Base-by-base conservation (phyloP, 2,888 invertebrate genomes). In the Diachrysia chrysitis region DNA sequence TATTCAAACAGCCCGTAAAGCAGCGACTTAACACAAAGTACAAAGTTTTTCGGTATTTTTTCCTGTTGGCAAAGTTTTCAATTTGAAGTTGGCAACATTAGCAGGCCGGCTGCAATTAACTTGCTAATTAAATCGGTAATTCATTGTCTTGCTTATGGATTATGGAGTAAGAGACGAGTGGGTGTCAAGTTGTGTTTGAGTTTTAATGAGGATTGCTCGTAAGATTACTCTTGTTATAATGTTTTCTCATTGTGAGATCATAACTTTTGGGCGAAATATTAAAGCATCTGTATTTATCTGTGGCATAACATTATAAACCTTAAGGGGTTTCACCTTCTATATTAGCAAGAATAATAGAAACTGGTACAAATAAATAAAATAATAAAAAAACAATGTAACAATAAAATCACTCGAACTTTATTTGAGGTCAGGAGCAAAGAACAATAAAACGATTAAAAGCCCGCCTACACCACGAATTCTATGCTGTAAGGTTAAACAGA, bases 31-130 rank as follows among this genome's bases (percentile, higher is more conserved):
- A 71, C 80, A 78, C 69, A 56, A 35, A 75, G 67, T 65, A 66
- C 32, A 66, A 79, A 81, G 71, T 73, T 82, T 77, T 82, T 68
- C 46, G 66, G 63, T 66, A 63, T 76, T 82, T 82, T 82, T 82
- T 81, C 70, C 68, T 58, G 46, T 58, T 69, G 55, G 63, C 51
- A 71, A 80, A 80, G 72, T 82, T 81, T 82, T 81, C 70, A 81
- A 79, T 81, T 79, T 73, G 54, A 81, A 82, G 77, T 82, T 82
- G 57, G 74, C 74, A 80, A 73, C 82, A 80, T 82, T 80, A 74
- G 74, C 69, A 55, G 37, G 56, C 58, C 55, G 59, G 29, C 56
- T 69, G 69, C 81, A 69, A 79, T 82, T 77, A 77, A 81, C 71
- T 81, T 75, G 69, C 64, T 80, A 82, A 82, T 82, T 80, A 79